phyloP scores from a whole-genome alignment of 2,797 vertebrate species.

The Dendrocincla tyrannina region DNA sequence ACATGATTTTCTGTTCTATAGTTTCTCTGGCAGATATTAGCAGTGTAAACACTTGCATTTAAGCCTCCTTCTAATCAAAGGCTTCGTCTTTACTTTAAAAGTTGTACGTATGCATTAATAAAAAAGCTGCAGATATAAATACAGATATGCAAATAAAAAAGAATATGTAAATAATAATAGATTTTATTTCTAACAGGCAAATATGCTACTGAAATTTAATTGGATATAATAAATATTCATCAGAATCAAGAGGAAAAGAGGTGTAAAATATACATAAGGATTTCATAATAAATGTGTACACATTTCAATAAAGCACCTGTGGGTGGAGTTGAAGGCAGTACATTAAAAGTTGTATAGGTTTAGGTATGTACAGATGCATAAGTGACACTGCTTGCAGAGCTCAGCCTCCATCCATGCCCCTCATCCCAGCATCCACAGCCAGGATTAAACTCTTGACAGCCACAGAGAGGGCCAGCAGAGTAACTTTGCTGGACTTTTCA shows the following conservation, averaged over 20 bases:
- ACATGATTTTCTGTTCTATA: neutral
- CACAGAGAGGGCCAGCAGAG: neutral
- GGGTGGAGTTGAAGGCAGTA: neutral
- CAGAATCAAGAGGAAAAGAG: neutral
- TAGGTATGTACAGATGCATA: fast-evolving
- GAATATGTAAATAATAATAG: slow-evolving; percentile 8
- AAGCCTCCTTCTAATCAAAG: neutral
- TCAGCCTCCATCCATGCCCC: neutral
- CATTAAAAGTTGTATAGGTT: neutral
- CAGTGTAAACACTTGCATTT: neutral
- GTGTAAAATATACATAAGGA: neutral
- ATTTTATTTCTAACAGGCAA: slow-evolving; percentile 8
- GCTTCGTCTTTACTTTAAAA: slow-evolving; percentile 1
- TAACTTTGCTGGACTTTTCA: neutral
- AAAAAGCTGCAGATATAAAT: neutral
- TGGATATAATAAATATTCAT: slow-evolving; percentile 33
- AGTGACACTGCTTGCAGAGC: neutral
- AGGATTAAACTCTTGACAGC: neutral
- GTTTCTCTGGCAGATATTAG: neutral
- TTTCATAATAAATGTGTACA: neutral
- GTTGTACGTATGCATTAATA: neutral
- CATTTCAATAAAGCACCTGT: neutral
- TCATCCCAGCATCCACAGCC: neutral
- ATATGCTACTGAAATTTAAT: slow-evolving; percentile 13
- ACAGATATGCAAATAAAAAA: slow-evolving; percentile 16